These are phyloP conservation scores for Synanthedon vespiformis DNA, from an alignment of 2,888 invertebrate species.

Conservation along the genomic window DNA sequence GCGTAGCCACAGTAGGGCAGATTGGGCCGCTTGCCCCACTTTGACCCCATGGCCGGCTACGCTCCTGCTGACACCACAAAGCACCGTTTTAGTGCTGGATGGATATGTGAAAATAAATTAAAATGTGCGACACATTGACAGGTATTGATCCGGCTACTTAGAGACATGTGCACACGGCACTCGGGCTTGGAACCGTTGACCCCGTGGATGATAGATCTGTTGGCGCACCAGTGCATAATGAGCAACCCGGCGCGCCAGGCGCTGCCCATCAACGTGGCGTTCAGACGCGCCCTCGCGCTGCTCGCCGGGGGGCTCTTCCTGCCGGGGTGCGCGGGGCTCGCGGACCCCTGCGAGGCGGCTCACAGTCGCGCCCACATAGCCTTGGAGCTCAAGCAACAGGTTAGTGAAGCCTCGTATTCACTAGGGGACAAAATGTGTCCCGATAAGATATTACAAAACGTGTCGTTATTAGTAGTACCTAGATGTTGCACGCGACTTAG, in stretches of 20 bases:
- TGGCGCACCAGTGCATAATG: conserved; percentile 97
- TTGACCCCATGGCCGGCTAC: too few relatives aligned
- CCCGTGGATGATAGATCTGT: conserved; percentile 96
- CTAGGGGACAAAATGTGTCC: too few relatives aligned
- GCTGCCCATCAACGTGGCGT: conserved; percentile 91
- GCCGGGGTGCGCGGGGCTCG: conserved; percentile 92
- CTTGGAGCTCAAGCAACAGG: conserved; percentile 86
- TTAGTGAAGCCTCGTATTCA: too few relatives aligned
- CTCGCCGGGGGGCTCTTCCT: conserved; percentile 94
- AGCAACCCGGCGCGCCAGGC: conserved; percentile 95
- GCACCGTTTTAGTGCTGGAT: too few relatives aligned
- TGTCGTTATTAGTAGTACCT: too few relatives aligned
- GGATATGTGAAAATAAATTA: too few relatives aligned
- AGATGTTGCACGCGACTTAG: too few relatives aligned
- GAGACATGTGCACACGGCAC: conserved; percentile 91
- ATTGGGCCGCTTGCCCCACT: too few relatives aligned
- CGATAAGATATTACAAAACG: too few relatives aligned
- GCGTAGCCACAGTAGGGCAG: too few relatives aligned
- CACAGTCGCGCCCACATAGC: conserved; percentile 91
- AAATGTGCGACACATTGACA: conserved; percentile 9
- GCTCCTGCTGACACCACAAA: too few relatives aligned
- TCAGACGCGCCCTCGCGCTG: conserved; percentile 88
- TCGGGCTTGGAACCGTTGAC: conserved; percentile 91
- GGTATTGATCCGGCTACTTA: conserved; percentile 91
- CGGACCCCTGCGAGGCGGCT: conserved; percentile 94